Percentiles rank a stretch among this genome's conserved stretches.
These are phyloP conservation scores for Synergus umbraculus DNA, from an alignment of 2,888 invertebrate genomes.

Conservation along the genomic window DNA sequence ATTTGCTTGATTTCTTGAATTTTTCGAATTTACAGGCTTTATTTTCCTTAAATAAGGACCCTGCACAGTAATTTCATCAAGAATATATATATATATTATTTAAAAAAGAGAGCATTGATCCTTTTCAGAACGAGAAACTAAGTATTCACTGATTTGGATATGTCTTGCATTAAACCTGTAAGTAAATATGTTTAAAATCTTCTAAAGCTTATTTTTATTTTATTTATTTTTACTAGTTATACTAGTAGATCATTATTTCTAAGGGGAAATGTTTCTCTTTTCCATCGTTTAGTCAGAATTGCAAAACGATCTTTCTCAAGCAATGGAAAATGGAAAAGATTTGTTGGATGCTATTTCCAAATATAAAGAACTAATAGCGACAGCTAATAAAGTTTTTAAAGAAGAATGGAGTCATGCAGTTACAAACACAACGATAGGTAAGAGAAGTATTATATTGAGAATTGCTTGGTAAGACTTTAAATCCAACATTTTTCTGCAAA, in stretches of 20 bases:
- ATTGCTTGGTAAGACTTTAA: too few relatives aligned
- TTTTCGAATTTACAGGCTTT: too few relatives aligned
- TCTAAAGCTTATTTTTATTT: background rate
- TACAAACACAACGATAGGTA: constrained; percentile 56
- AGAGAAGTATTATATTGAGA: background rate
- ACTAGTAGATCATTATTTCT: background rate
- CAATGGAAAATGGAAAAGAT: constrained; percentile 39
- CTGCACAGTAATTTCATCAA: too few relatives aligned
- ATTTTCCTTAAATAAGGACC: too few relatives aligned
- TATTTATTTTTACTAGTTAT: background rate
- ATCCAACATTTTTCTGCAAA: background rate
- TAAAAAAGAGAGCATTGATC: background rate
- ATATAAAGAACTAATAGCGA: constrained; percentile 46
- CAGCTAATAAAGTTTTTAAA: constrained; percentile 55
- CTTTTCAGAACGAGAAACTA: background rate
- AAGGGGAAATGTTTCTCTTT: background rate
- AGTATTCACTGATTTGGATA: background rate
- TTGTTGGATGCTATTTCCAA: background rate
- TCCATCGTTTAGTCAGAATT: constrained; percentile 42
- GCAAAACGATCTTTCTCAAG: constrained; percentile 43
- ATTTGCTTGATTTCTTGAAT: too few relatives aligned
- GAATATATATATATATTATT: background rate
- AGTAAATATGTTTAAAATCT: background rate
- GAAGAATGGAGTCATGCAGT: constrained; percentile 55
- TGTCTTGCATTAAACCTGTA: constrained; percentile 31